Percentiles rank a stretch among this genome's conserved stretches.
These are phyloP conservation scores for Lasioglossum vierecki DNA, from an alignment of 2,888 invertebrate genomes.

Conservation along the genomic window DNA sequence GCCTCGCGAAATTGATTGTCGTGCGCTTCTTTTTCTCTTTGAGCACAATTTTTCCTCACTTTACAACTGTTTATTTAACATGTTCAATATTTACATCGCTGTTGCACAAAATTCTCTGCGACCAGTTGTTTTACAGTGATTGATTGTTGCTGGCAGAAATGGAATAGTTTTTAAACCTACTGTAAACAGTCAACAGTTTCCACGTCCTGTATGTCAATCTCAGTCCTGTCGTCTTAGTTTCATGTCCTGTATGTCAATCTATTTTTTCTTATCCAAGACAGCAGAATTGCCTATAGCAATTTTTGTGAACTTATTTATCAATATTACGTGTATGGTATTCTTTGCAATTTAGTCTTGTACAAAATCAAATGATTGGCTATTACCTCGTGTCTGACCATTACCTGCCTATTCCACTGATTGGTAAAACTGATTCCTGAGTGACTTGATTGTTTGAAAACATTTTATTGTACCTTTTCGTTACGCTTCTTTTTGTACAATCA, in stretches of 20 bases:
- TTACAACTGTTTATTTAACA: neutral
- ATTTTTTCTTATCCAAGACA: neutral
- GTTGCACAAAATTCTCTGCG: neutral
- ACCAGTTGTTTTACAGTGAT: neutral
- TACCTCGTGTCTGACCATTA: neutral
- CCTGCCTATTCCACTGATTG: neutral
- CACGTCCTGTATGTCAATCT: no score
- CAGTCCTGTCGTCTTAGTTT: no score
- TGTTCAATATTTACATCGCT: neutral
- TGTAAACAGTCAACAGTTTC: neutral
- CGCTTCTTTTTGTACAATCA: no score
- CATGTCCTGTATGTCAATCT: no score
- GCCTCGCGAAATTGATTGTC: neutral
- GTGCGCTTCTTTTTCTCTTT: neutral
- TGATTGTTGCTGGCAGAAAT: neutral
- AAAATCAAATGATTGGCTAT: no score
- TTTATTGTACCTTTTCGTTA: no score
- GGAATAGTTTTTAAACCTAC: neutral
- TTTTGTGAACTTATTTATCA: no score
- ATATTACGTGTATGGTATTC: neutral
- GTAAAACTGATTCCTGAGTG: no score
- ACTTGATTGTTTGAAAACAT: no score
- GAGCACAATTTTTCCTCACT: neutral
- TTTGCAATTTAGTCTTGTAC: neutral
- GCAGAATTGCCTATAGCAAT: neutral